Evolutionary conservation across 2,113 vertebrate species (phyloP).

Genomic region (Macheiramphus alcinus): DNA sequence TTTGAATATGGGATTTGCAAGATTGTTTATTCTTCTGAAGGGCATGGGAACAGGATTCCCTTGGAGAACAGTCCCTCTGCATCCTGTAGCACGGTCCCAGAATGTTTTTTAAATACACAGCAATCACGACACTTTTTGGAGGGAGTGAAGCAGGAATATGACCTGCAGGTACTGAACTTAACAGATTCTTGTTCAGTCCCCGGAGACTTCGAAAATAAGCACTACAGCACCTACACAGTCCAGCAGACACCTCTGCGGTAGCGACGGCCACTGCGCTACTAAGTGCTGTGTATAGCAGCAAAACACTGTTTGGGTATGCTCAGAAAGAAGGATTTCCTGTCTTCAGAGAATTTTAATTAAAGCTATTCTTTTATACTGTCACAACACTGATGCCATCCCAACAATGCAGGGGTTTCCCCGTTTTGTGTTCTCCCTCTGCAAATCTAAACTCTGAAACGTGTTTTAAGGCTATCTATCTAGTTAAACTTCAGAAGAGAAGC

Average conservation of each 20-base stretch:
- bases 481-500: neutral
- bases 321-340: neutral
- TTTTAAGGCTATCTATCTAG: slow-evolving; percentile 9
- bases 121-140: neutral
- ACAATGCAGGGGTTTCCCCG: neutral
- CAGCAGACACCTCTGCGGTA: neutral
- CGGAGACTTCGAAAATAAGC: neutral
- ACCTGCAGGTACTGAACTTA: neutral
- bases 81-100: fast-evolving
- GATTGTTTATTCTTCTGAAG: neutral
- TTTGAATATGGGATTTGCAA: neutral
- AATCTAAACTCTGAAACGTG: neutral
- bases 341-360: slow-evolving; percentile 37
- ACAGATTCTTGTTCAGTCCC: neutral
- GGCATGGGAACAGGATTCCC: neutral
- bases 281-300: fast-evolving
- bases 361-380: slow-evolving; percentile 16
- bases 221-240: neutral
- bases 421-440: neutral
- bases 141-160: neutral
- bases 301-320: neutral
- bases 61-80: neutral
- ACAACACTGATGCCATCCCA: neutral
- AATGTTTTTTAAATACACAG: neutral
- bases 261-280: neutral